Percentiles rank a stretch among this genome's conserved stretches.
These are phyloP conservation scores for Hypotaenidia philippensis DNA, from an alignment of 2,797 vertebrate genomes.

Conservation along the genomic window DNA sequence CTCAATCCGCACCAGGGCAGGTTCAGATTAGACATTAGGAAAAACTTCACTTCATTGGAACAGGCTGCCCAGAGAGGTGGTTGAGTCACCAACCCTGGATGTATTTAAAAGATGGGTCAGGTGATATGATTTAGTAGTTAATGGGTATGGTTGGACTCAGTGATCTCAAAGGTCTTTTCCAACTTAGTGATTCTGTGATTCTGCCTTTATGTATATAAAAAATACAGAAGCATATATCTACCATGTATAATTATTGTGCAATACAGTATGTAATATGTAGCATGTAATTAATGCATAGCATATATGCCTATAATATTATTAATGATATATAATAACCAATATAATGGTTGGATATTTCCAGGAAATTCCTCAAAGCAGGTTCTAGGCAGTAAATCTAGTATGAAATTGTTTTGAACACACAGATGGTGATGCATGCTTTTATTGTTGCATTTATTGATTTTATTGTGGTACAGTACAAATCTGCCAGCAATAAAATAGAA, in stretches of 20 bases:
- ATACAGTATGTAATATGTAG: too few relatives aligned
- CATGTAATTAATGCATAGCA: neutral
- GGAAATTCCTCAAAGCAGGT: neutral
- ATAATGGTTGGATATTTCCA: neutral
- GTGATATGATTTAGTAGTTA: too few relatives aligned
- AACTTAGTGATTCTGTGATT: too few relatives aligned
- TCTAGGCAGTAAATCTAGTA: neutral
- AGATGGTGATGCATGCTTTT: slow-evolving; percentile 33
- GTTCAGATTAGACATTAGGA: too few relatives aligned
- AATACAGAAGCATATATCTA: neutral
- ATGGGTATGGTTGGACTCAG: too few relatives aligned
- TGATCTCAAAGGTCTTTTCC: too few relatives aligned
- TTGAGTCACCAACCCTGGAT: too few relatives aligned
- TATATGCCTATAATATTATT: neutral
- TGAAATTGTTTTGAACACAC: neutral
- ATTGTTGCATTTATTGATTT: slow-evolving; percentile 49
- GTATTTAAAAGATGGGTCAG: too few relatives aligned
- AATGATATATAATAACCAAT: neutral
- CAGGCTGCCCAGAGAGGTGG: too few relatives aligned
- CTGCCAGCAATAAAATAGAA: slow-evolving; percentile 9
- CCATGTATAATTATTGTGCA: neutral
- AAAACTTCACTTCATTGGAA: too few relatives aligned
- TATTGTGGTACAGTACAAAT: neutral
- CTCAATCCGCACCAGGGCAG: too few relatives aligned
- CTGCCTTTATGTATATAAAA: neutral